A percentile compares a stretch with the other conserved stretches of the same genome.
These are phyloP conservation scores for Rostratula benghalensis DNA, from an alignment of 2,113 vertebrate genomes.

Conservation along the genomic window DNA sequence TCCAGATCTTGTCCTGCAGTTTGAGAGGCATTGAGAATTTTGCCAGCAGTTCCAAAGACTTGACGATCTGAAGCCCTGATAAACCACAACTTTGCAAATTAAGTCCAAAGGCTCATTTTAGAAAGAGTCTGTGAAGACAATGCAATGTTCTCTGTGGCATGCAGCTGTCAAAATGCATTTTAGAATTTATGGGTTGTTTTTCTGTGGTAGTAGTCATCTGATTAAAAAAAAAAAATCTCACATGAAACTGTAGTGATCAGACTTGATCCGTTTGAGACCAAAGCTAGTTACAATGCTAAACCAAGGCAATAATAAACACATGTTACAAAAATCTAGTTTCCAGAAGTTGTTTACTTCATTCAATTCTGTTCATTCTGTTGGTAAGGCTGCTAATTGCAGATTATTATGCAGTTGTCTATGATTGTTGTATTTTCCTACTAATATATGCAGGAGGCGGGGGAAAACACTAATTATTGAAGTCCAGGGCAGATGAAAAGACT, in stretches of 20 bases:
- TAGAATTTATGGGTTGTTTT: not conserved
- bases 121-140: not conserved
- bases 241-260: not conserved
- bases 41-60: not conserved
- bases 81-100: not conserved
- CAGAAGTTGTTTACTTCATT: not conserved
- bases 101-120: not conserved
- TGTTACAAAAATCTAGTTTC: not conserved
- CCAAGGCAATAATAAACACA: not conserved
- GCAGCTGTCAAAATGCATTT: not conserved
- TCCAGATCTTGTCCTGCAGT: not conserved
- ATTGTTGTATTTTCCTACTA: not conserved
- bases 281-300: not conserved
- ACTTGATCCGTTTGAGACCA: not conserved
- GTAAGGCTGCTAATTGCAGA: not conserved
- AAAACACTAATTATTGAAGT: not conserved
- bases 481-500: not conserved
- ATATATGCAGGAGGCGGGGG: not conserved
- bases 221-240: not conserved
- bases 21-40: not conserved
- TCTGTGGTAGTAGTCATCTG: not conserved
- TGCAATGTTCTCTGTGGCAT: not conserved
- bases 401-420: not conserved
- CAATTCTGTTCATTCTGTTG: not conserved
- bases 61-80: not conserved